Evolutionary conservation across 2,888 invertebrate genomes (phyloP), one percentile per base, ranked within the genome.

Genomic region (Hydraecia micacea): DNA sequence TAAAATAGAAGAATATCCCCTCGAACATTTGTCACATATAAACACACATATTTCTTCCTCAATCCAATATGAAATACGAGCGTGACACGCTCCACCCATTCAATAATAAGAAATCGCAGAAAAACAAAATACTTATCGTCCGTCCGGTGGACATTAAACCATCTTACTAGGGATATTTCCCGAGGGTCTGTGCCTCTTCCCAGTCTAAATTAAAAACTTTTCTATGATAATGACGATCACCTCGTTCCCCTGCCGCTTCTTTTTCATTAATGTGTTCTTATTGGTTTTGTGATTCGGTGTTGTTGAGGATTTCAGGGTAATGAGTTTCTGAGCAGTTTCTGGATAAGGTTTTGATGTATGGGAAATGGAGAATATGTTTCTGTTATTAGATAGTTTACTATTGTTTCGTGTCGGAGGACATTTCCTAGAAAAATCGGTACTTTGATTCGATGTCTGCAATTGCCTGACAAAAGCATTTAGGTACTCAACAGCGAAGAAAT

Each of bases 141-240:
- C 80, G 77, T 71, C 68, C 62, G 73, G 71, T 72, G 71, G 79
- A 84, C 84, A 78, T 81, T 86, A 86, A 83, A 73, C 77, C 80
- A 65, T 86, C 87, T 85, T 82, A 81, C 79, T 9, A 2, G 46
- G 67, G 49, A 75, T 86, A 89, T 89, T 89, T 88, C 89, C 89
- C 88, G 52, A 0, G 84, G 68, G 85, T n/a, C 15, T n/a, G 58
- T 21, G 74, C 71, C 80, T 80, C 80, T 87, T 86, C 80, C 46
- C 73, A 71, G 79, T 83, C 80, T 88, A 87, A 87, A 88, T 88
- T 88, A 88, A 88, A 88, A 88, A 81, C 85, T 86, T 87, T 79
- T 73, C 81, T 73, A 83, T 87, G 70, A 81, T 87, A 89, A 86
- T 81, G 80, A 80, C 73, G 78, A 81, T 80, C 87, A 80, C 81